A percentile compares a stretch with the other conserved stretches of the same genome.
Conservation (phyloP, 2,888 invertebrate species). For the Sminthurinus aureus region DNA sequence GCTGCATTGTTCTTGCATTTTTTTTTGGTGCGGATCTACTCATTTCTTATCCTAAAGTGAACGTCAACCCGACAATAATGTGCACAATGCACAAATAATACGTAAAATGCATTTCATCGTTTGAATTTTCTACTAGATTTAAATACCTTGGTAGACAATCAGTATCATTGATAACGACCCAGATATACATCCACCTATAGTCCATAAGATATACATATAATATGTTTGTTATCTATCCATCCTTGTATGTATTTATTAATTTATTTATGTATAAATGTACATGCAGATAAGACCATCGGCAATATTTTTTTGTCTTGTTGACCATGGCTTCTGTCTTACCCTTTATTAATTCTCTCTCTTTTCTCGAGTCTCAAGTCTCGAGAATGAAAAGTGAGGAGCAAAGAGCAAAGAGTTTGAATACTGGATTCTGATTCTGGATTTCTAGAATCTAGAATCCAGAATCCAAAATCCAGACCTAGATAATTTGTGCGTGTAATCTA, state of each 20-base stretch:
- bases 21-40: slow-evolving; percentile 11
- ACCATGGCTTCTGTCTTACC: background rate
- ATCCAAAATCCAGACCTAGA: background rate
- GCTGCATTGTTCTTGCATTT: too few species aligned
- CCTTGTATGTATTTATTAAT: background rate
- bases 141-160: slow-evolving; percentile 18
- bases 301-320: background rate
- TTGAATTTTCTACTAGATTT: background rate
- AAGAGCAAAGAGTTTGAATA: too few species aligned
- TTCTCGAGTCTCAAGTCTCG: background rate
- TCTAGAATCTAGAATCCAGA: too few species aligned
- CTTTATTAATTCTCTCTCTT: background rate
- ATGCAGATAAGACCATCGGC: too few species aligned
- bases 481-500: background rate
- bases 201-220: background rate
- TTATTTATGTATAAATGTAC: background rate
- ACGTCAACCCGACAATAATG: too few species aligned
- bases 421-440: too few species aligned
- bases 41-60: too few species aligned
- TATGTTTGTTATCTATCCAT: background rate
- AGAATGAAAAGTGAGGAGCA: too few species aligned
- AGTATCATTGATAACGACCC: slow-evolving; percentile 26
- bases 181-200: background rate
- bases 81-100: too few species aligned
- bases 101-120: too few species aligned